Conservation (phyloP, 2,113 vertebrate species). For the Syngnathus scovelli region DNA sequence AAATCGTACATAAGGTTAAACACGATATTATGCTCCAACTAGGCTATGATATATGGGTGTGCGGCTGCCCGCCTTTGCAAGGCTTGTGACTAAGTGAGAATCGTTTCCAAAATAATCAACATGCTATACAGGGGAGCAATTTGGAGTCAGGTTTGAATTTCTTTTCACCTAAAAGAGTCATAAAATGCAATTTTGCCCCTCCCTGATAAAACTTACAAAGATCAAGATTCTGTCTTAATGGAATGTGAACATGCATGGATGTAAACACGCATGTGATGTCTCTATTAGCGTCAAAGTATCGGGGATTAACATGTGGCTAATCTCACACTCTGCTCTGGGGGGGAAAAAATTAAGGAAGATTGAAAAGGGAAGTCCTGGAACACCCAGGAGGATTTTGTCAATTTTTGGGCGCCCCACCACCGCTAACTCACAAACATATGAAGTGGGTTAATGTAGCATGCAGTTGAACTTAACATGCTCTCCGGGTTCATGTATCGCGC, state of each 20-base stretch:
- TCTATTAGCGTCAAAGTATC: conserved; percentile 57
- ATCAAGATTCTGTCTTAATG: background rate
- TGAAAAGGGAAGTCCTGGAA: conserved; percentile 2
- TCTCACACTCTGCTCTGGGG: conserved; percentile 45
- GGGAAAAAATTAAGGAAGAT: conserved; percentile 10
- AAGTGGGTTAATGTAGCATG: conserved; percentile 14
- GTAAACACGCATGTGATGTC: conserved; percentile 48
- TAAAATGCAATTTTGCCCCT: background rate
- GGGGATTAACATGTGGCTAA: conserved; percentile 62
- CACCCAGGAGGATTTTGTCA: background rate
- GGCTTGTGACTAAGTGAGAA: background rate
- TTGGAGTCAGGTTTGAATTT: too few species aligned
- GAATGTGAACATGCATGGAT: conserved; percentile 2
- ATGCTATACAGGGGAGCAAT: too few species aligned
- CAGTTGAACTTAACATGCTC: conserved; percentile 15
- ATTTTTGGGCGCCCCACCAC: background rate
- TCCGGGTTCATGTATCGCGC: conserved; percentile 18
- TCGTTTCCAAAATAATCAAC: too few species aligned
- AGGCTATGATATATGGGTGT: background rate
- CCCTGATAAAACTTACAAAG: too few species aligned
- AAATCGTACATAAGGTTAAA: background rate
- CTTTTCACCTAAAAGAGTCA: background rate
- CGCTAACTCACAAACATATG: conserved; percentile 4
- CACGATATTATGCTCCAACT: background rate
- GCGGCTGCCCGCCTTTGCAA: background rate